These are phyloP conservation scores for Corynorhinus townsendii DNA, from an alignment of 2,113 vertebrate genomes.

Conservation along the genomic window DNA sequence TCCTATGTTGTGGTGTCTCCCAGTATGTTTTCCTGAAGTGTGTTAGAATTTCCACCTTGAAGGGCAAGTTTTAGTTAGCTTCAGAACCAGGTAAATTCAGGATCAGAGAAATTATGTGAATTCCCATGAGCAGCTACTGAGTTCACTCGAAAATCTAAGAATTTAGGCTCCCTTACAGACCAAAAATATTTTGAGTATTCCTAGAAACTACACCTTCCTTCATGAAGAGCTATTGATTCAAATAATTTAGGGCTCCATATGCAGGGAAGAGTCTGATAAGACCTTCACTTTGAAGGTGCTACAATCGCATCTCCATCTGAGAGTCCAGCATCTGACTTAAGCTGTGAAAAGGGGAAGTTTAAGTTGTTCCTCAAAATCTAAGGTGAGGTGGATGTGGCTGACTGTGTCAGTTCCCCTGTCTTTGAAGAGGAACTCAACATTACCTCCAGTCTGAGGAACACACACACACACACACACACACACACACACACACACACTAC, in stretches of 20 bases:
- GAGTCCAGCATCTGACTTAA: not conserved
- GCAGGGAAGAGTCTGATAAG: not conserved
- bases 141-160: not conserved
- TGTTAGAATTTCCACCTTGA: not conserved
- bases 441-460: not conserved
- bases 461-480: not conserved
- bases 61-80: not conserved
- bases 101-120: not conserved
- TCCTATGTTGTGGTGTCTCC: not conserved
- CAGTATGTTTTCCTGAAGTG: not conserved
- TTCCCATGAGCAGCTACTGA: not conserved
- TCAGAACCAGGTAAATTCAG: not conserved
- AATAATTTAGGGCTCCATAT: rapidly evolving
- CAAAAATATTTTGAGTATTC: not conserved
- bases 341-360: not conserved
- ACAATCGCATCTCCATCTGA: not conserved
- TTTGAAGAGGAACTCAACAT: not conserved
- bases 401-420: not conserved
- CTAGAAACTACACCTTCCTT: not conserved
- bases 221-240: not conserved
- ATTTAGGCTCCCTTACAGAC: not conserved
- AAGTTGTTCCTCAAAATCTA: not conserved
- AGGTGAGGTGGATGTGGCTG: not conserved
- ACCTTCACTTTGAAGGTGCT: not conserved
- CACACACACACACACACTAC: not conserved